phyloP scores from a whole-genome alignment of 2,888 invertebrate species.

The Lochmaea capreae region DNA sequence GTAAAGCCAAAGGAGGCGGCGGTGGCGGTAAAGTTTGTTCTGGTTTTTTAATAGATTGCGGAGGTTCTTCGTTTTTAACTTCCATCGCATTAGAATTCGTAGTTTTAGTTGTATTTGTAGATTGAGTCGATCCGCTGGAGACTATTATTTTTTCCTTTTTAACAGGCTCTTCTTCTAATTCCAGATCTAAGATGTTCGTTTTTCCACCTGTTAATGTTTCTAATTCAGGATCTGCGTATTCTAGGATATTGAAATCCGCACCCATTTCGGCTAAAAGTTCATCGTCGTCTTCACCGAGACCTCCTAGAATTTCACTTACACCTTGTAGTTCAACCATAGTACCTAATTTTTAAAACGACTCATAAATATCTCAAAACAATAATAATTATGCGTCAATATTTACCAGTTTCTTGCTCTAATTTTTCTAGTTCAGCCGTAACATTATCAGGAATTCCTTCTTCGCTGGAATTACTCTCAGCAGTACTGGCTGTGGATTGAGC shows the following conservation, averaged over 20 bases:
- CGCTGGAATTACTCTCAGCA: slow-evolving; percentile 46
- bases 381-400: neutral
- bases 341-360: slow-evolving; percentile 37
- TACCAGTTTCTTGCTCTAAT: slow-evolving; percentile 75
- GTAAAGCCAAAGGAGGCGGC: slow-evolving; percentile 24
- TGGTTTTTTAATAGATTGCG: slow-evolving; percentile 24
- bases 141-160: slow-evolving; percentile 72
- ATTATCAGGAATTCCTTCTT: slow-evolving; percentile 74
- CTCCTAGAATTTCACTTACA: slow-evolving; percentile 84
- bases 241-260: slow-evolving; percentile 93
- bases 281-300: slow-evolving; percentile 86
- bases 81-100: slow-evolving; percentile 26
- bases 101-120: slow-evolving; percentile 25
- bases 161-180: slow-evolving; percentile 81
- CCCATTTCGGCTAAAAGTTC: slow-evolving; percentile 92
- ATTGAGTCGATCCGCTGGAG: slow-evolving; percentile 41
- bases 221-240: slow-evolving; percentile 94
- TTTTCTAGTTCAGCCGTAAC: slow-evolving; percentile 78
- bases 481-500: slow-evolving; percentile 27
- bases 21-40: slow-evolving; percentile 27
- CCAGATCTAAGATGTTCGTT: slow-evolving; percentile 86
- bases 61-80: slow-evolving; percentile 42
- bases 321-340: slow-evolving; percentile 71
- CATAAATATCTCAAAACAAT: neutral
- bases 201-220: slow-evolving; percentile 84